phyloP scores from a whole-genome alignment of 1,140 invertebrate species.

The Nymphalis io region DNA sequence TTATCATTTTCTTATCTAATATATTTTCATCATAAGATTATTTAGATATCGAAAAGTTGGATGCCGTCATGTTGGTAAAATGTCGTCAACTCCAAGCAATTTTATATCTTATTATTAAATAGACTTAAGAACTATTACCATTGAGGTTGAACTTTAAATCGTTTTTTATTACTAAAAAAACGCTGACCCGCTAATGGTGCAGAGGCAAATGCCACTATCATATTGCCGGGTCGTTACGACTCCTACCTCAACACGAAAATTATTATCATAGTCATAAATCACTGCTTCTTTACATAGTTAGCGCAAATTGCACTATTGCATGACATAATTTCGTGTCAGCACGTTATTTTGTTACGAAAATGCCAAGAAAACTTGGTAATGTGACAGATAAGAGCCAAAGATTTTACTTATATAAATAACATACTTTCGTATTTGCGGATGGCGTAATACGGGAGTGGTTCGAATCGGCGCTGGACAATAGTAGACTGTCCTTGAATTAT shows the following conservation, averaged over 20 bases:
- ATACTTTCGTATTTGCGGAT: constrained; percentile 31
- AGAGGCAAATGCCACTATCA: constrained; percentile 24
- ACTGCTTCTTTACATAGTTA: constrained; percentile 49
- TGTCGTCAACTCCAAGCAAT: no score
- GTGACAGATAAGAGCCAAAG: background rate
- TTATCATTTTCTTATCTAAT: background rate
- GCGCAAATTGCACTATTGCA: constrained; percentile 47
- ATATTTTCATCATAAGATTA: no score
- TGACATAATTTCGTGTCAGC: constrained; percentile 33
- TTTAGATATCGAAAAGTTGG: no score
- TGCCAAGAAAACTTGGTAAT: constrained; percentile 12
- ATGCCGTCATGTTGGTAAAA: no score
- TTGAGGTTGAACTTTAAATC: background rate
- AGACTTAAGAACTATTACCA: background rate
- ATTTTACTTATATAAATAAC: constrained; percentile 9
- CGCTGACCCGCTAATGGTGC: constrained; percentile 10
- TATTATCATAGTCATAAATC: constrained; percentile 67
- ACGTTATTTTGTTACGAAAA: constrained; percentile 12
- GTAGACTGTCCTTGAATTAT: constrained; percentile 70
- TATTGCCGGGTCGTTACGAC: constrained; percentile 43
- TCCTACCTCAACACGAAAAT: constrained; percentile 64
- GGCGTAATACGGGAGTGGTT: constrained; percentile 44
- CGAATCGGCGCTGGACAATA: constrained; percentile 56
- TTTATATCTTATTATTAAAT: no score
- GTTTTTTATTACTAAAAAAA: background rate